phyloP scores from a whole-genome alignment of 1,140 invertebrate species.

The Maniola jurtina region DNA sequence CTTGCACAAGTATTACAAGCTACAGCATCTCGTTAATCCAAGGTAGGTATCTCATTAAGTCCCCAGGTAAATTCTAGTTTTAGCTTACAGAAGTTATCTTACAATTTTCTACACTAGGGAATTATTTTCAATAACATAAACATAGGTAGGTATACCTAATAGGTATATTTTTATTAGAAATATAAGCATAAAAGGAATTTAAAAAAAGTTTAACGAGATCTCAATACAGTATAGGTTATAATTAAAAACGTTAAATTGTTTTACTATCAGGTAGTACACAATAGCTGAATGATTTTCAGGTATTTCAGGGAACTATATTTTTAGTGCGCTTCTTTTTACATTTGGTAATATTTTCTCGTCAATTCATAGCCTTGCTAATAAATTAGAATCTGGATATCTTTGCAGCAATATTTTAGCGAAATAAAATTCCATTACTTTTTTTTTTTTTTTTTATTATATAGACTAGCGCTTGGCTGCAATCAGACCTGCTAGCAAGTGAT shows the following conservation, averaged over 20 bases:
- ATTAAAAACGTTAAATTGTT: too few species aligned
- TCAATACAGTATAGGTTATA: too few species aligned
- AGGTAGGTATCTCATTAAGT: neutral
- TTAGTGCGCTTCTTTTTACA: neutral
- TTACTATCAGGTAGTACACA: neutral
- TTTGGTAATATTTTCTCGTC: neutral
- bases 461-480: too few species aligned
- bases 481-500: too few species aligned
- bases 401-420: neutral
- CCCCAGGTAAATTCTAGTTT: neutral
- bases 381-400: neutral
- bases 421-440: neutral
- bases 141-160: too few species aligned
- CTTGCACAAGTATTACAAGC: neutral
- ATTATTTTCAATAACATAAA: neutral
- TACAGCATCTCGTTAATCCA: neutral
- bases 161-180: too few species aligned
- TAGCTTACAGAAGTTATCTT: neutral
- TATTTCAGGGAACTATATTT: neutral
- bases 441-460: too few species aligned
- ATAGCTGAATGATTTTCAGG: neutral
- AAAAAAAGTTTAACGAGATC: too few species aligned
- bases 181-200: too few species aligned
- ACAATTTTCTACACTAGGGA: neutral
- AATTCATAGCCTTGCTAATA: neutral